Conservation (phyloP, 2,888 invertebrate species). For the Timandra comae region DNA sequence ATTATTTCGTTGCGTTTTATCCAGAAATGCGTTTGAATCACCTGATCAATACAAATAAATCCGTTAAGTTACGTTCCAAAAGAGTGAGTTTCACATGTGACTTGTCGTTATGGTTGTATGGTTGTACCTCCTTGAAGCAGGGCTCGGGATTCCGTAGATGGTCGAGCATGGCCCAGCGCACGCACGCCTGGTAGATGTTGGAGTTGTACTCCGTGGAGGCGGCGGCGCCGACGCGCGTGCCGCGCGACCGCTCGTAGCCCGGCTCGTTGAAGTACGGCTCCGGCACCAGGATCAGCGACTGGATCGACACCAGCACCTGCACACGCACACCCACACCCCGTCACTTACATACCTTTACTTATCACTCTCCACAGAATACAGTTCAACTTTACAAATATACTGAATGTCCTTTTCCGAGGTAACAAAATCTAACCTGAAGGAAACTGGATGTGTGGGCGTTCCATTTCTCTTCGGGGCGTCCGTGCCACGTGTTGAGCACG, state of each 20-base stretch:
- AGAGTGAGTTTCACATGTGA: too few species aligned
- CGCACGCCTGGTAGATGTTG: constrained; percentile 95
- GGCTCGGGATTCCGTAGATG: constrained; percentile 92
- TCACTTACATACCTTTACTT: too few species aligned
- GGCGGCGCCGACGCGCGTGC: constrained; percentile 90
- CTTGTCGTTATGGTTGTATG: too few species aligned
- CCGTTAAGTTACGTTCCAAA: too few species aligned
- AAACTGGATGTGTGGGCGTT: constrained; percentile 97
- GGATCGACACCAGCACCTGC: constrained; percentile 93
- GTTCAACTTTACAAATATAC: too few species aligned
- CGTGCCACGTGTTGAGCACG: constrained; percentile 97
- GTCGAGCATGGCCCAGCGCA: constrained; percentile 97
- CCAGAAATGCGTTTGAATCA: constrained; percentile 96
- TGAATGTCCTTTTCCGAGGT: too few species aligned
- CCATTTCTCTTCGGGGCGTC: constrained; percentile 97
- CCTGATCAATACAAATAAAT: constrained; percentile 63
- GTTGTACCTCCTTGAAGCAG: constrained; percentile 89
- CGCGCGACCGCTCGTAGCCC: constrained; percentile 93
- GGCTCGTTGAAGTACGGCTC: constrained; percentile 98
- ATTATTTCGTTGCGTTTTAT: constrained; percentile 93
- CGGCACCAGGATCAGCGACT: constrained; percentile 92
- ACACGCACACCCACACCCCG: not conserved
- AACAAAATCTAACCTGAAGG: too few species aligned
- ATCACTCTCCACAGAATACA: too few species aligned
- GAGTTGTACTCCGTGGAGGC: constrained; percentile 96